A percentile compares a stretch with the other conserved stretches of the same genome.
Evolutionary conservation across 2,113 vertebrate genomes (phyloP).

Genomic region (Reinhardtius hippoglossoides): DNA sequence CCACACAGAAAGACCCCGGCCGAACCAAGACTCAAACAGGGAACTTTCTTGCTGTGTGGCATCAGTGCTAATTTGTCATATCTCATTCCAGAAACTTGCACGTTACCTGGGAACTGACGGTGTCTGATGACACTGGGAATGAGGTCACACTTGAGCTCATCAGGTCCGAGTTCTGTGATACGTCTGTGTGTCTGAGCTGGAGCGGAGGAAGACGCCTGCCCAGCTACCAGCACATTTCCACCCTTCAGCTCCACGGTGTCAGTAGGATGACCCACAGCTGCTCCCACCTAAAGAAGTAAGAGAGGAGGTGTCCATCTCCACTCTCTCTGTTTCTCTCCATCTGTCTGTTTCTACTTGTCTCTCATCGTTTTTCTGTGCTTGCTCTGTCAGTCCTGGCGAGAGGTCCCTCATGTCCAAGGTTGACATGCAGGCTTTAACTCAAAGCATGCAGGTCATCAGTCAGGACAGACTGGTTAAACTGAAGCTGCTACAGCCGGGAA

Average conservation of each 20-base stretch:
- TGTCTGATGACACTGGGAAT: conserved; percentile 79
- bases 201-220: conserved; percentile 78
- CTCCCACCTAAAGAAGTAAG: conserved; percentile 68
- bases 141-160: conserved; percentile 77
- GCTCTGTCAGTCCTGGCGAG: conserved; percentile 77
- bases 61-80: neutral
- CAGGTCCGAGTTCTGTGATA: conserved; percentile 73
- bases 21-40: no score
- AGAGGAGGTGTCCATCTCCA: conserved; percentile 2
- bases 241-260: conserved; percentile 85
- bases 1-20: no score
- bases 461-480: conserved; percentile 83
- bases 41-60: no score
- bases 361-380: conserved; percentile 2
- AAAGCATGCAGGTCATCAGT: conserved; percentile 70
- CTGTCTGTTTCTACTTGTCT: conserved; percentile 3
- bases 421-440: conserved; percentile 69
- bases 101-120: conserved; percentile 85
- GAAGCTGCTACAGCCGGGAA: conserved; percentile 80
- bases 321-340: conserved; percentile 2
- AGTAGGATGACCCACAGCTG: conserved; percentile 77
- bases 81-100: conserved; percentile 56
- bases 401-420: conserved; percentile 85
- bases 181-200: conserved; percentile 86
- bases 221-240: conserved; percentile 72